Evolutionary conservation across 2,888 invertebrate genomes (phyloP), one percentile per base, ranked within the genome.

Genomic region (Cantharis rustica): DNA sequence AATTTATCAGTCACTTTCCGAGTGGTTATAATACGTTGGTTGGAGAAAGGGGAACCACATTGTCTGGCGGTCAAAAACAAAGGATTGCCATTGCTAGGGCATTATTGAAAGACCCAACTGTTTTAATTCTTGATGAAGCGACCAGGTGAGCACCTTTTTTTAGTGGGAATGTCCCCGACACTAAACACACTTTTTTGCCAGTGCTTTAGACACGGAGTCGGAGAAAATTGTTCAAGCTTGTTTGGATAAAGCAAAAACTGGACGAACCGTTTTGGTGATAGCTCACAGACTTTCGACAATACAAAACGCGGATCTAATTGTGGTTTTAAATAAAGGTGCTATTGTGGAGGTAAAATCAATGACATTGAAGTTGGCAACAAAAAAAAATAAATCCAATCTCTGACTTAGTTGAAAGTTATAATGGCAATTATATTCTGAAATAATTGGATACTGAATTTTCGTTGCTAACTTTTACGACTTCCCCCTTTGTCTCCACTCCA

Each of bases 1-100:
- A 93, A n/a, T 99, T 99, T 86, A 95, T 99, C 66, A 86, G 84
- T 0, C 89, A 89, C 31, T 96, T 99, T 86, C 97, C 98, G 0
- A 89, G 91, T 0, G 95, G 95, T 0, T 99, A 98, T 86, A 88
- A 93, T 72, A 98, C 98, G 0, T 85, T 94, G 81, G 95, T 96
- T 0, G 98, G 98, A 0, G 98, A 98, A 88, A 90, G 98, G 74
- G 98, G 98, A 0, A 92, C 94, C 72, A 94, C 97, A n/a, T 90
- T 98, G 61, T 97, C 97, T 68, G 98, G 98, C 0, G 98, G 98
- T 0, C 98, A 98, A 88, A 95, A 97, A 81, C 98, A 98, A 86
- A 90, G 98, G 80, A 95, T 98, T 79, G 98, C 98, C 0, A 98
- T 99, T 79, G 98, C 98, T 0, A 89, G 98, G 74, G 98, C 98